phyloP scores from a whole-genome alignment of 2,113 vertebrate species.

The Phalacrocorax carbo region DNA sequence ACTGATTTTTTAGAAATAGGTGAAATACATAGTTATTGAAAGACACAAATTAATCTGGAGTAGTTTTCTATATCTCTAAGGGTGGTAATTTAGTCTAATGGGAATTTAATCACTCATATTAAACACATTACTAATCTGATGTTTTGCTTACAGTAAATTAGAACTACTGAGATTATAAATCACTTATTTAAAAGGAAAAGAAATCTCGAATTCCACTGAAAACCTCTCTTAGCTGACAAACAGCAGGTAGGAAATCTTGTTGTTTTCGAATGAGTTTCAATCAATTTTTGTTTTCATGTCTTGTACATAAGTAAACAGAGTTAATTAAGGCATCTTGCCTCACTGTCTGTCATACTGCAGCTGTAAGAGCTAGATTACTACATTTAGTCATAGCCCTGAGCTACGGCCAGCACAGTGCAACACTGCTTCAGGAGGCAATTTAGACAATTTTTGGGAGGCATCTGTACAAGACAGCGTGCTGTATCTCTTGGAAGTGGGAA shows the following conservation, averaged over 20 bases:
- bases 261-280: conserved; percentile 63
- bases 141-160: conserved; percentile 78
- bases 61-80: conserved; percentile 63
- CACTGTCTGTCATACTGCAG: neutral
- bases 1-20: neutral
- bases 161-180: conserved; percentile 72
- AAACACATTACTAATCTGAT: conserved; percentile 77
- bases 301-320: conserved; percentile 41
- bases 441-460: neutral
- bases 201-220: conserved; percentile 39
- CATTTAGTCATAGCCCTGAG: neutral
- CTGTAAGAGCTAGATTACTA: conserved; percentile 45
- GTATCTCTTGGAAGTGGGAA: neutral
- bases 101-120: conserved; percentile 82
- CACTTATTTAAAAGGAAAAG: conserved; percentile 57
- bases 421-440: neutral
- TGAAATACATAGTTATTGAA: conserved; percentile 39
- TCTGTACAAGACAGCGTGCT: neutral
- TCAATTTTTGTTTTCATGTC: conserved; percentile 52
- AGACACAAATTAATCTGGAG: conserved; percentile 69
- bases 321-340: conserved; percentile 53
- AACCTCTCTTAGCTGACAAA: conserved; percentile 51
- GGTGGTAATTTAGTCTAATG: conserved; percentile 78
- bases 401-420: neutral
- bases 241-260: conserved; percentile 60